Percentiles rank a stretch among this genome's conserved stretches.
Evolutionary conservation across 1,140 invertebrate genomes (phyloP).

Genomic region (Apis dorsata): DNA sequence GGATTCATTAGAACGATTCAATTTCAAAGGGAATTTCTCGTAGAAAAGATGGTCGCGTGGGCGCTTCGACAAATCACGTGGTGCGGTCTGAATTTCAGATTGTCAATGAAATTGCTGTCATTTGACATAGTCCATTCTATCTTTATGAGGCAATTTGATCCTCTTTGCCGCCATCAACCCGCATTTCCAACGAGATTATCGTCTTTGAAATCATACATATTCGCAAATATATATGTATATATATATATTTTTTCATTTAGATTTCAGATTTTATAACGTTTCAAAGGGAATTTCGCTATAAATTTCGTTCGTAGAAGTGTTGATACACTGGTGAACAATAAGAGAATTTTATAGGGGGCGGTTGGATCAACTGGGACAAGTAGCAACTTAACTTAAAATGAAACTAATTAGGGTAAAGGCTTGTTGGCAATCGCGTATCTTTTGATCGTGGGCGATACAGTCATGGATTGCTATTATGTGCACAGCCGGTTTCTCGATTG

Average conservation of each 20-base stretch:
- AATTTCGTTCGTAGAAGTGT: neutral
- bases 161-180: neutral
- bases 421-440: constrained; percentile 30
- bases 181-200: neutral
- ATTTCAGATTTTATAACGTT: neutral
- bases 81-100: constrained; percentile 12
- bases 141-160: constrained; percentile 1
- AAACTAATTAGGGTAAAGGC: constrained; percentile 64
- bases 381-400: constrained; percentile 65
- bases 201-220: neutral
- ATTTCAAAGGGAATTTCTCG: neutral
- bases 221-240: neutral
- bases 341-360: constrained; percentile 30
- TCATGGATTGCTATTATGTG: constrained; percentile 11
- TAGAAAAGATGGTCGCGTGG: neutral
- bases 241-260: no score
- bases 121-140: no score
- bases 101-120: neutral
- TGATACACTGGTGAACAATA: neutral
- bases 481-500: neutral
- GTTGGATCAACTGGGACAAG: constrained; percentile 62
- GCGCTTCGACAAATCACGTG: constrained; percentile 2
- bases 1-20: constrained; percentile 22
- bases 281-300: neutral
- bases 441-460: neutral